Conservation (phyloP, 2,888 invertebrate genomes). For the Caenorhabditis virilis region DNA sequence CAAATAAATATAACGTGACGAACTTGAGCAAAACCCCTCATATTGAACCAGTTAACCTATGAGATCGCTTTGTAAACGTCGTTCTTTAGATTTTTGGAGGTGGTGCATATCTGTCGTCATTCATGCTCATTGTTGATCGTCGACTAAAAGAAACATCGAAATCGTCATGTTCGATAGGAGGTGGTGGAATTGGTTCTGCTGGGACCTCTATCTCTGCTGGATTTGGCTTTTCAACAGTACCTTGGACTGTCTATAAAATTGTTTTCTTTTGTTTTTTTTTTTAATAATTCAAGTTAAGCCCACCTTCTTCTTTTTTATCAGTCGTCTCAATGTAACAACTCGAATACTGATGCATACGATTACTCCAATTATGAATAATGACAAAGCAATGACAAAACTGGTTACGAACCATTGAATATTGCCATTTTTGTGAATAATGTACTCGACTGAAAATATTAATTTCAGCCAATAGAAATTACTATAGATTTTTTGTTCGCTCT, state of each 20-base stretch:
- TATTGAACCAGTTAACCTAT: no score
- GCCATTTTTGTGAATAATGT: not conserved
- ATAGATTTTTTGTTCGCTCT: not conserved
- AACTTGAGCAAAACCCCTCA: no score
- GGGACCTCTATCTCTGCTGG: not conserved
- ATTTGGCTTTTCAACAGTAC: not conserved
- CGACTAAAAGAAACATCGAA: not conserved
- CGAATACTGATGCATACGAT: not conserved
- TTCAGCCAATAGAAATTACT: not conserved
- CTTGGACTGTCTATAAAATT: no score
- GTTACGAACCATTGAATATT: not conserved
- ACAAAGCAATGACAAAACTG: not conserved
- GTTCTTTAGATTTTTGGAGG: conserved; percentile 1
- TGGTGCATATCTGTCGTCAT: not conserved
- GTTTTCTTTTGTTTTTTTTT: no score
- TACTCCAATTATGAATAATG: not conserved
- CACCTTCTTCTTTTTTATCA: not conserved
- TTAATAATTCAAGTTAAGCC: no score
- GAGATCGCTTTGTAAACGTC: no score
- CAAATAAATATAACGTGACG: no score
- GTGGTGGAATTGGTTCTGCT: not conserved
- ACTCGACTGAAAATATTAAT: not conserved
- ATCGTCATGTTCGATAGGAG: not conserved
- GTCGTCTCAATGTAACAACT: not conserved
- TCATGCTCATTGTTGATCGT: conserved; percentile 1